phyloP scores from a whole-genome alignment of 2,888 invertebrate species.

The Acleris laterana region DNA sequence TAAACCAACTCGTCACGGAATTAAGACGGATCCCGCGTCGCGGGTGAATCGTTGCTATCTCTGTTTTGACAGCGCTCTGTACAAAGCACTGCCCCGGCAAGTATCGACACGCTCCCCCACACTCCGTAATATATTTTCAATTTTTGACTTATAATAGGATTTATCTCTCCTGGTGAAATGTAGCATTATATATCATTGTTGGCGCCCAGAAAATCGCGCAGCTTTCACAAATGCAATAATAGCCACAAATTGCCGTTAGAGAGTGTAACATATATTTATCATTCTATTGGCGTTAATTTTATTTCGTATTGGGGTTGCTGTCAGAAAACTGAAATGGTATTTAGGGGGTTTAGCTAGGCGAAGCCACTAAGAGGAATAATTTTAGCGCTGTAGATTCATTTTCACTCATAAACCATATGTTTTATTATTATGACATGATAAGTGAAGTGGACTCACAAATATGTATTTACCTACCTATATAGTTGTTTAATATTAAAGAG shows the following conservation, averaged over 20 bases:
- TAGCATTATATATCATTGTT: slow-evolving; percentile 36
- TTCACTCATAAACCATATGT: too few relatives aligned
- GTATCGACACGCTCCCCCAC: slow-evolving; percentile 67
- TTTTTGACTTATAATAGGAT: slow-evolving; percentile 74
- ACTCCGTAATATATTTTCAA: slow-evolving; percentile 79
- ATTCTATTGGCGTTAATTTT: slow-evolving; percentile 40
- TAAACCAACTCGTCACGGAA: slow-evolving; percentile 55
- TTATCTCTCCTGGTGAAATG: slow-evolving; percentile 51
- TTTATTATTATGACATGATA: too few relatives aligned
- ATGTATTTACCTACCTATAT: too few relatives aligned
- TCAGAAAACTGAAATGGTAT: slow-evolving; percentile 2
- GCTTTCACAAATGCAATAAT: slow-evolving; percentile 37
- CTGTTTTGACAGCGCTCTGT: slow-evolving; percentile 73
- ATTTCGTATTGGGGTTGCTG: slow-evolving; percentile 22
- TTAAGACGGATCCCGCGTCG: slow-evolving; percentile 52
- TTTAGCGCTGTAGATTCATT: too few relatives aligned
- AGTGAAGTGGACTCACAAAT: too few relatives aligned
- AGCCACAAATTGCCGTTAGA: slow-evolving; percentile 24
- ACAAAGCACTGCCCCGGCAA: slow-evolving; percentile 58
- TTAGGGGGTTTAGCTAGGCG: neutral
- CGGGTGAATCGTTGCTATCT: slow-evolving; percentile 58
- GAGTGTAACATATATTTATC: slow-evolving; percentile 39
- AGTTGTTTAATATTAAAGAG: too few relatives aligned
- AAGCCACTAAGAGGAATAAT: too few relatives aligned
- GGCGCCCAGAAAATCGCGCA: slow-evolving; percentile 35